These are phyloP conservation scores for Episyrphus balteatus DNA, from an alignment of 1,140 invertebrate species.

Conservation along the genomic window DNA sequence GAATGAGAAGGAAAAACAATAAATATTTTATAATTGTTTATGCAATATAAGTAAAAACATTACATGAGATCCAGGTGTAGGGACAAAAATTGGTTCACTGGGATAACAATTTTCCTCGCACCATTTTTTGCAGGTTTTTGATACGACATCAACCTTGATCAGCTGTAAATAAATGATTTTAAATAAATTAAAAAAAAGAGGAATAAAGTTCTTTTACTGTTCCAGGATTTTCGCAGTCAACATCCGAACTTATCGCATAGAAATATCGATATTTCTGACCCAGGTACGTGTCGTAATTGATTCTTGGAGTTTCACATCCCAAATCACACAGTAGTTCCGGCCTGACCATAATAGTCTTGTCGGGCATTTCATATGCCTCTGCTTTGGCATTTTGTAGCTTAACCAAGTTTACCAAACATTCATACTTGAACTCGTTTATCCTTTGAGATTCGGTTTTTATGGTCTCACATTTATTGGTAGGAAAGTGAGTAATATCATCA, in stretches of 20 bases:
- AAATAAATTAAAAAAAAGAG: neutral
- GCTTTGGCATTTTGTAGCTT: slow-evolving; percentile 38
- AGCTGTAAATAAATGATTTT: slow-evolving; percentile 40
- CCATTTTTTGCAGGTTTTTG: slow-evolving; percentile 57
- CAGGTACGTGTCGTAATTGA: slow-evolving; percentile 59
- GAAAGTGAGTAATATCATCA: slow-evolving; percentile 22
- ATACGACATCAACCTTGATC: slow-evolving; percentile 64
- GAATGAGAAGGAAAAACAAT: slow-evolving; percentile 13
- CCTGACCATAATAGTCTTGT: slow-evolving; percentile 43
- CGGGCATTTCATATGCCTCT: slow-evolving; percentile 39
- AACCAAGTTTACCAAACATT: slow-evolving; percentile 38
- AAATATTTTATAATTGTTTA: slow-evolving; percentile 1
- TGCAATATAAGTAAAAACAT: neutral
- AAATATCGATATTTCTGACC: slow-evolving; percentile 70
- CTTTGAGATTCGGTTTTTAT: neutral
- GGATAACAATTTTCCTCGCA: slow-evolving; percentile 62
- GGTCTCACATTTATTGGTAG: slow-evolving; percentile 16
- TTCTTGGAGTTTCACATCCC: slow-evolving; percentile 73
- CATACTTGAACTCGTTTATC: slow-evolving; percentile 8
- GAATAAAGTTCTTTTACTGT: slow-evolving; percentile 43
- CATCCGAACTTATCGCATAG: slow-evolving; percentile 80
- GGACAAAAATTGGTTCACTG: slow-evolving; percentile 80
- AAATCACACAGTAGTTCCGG: slow-evolving; percentile 59
- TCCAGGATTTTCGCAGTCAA: slow-evolving; percentile 68
- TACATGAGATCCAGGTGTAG: slow-evolving; percentile 50